A percentile compares a stretch with the other conserved stretches of the same genome.
Evolutionary conservation across 2,113 vertebrate species (phyloP).

Genomic region (Thalassoma bifasciatum): DNA sequence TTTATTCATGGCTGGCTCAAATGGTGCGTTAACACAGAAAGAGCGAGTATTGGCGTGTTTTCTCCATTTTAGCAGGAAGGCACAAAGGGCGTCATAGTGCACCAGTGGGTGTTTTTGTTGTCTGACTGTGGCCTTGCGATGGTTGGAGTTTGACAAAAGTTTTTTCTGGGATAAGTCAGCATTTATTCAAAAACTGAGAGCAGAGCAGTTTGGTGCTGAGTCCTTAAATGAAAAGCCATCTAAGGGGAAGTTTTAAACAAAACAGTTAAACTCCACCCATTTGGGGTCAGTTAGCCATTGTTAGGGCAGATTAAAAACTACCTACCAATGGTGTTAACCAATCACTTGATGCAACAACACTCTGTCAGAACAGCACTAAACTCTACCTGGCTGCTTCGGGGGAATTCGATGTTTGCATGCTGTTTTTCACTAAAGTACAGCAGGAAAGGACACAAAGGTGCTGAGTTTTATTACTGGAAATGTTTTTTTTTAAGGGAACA

Average conservation of each 20-base stretch:
- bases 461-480: background rate
- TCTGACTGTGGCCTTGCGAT: slow-evolving; percentile 51
- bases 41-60: slow-evolving; percentile 25
- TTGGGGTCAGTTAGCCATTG: slow-evolving; percentile 54
- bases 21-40: slow-evolving; percentile 34
- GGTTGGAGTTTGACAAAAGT: slow-evolving; percentile 61
- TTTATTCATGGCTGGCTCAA: slow-evolving; percentile 57
- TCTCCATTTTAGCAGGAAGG: slow-evolving; percentile 61
- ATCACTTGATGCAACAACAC: slow-evolving; percentile 56
- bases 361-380: slow-evolving; percentile 37
- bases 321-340: slow-evolving; percentile 66
- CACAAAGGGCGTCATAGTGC: slow-evolving; percentile 58
- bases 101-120: slow-evolving; percentile 56
- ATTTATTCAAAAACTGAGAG: background rate
- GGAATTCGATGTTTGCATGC: slow-evolving; percentile 61
- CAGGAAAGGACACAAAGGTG: slow-evolving; percentile 60
- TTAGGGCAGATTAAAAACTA: slow-evolving; percentile 41
- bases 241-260: background rate
- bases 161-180: background rate
- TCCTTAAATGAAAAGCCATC: background rate
- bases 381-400: slow-evolving; percentile 41
- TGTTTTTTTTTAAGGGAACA: background rate
- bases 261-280: slow-evolving; percentile 52
- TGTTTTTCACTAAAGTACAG: slow-evolving; percentile 47
- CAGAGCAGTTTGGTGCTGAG: background rate